Evolutionary conservation across 2,797 vertebrate species (phyloP).

Genomic region (Dipus sagitta): DNA sequence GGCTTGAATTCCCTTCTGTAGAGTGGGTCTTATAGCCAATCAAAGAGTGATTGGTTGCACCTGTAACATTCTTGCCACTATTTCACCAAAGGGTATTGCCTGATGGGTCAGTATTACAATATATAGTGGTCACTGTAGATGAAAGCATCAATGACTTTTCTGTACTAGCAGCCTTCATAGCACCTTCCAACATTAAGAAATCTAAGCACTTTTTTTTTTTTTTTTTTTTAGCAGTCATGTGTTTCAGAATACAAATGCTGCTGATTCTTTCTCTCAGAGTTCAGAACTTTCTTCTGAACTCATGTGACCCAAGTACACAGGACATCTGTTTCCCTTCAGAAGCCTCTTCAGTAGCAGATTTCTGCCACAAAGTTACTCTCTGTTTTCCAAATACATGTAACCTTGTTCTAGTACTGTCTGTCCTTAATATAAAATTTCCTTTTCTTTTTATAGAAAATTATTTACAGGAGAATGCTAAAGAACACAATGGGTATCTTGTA

Average conservation of each 20-base stretch:
- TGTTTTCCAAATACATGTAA: slow-evolving; percentile 70
- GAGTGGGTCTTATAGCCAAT: too few relatives aligned
- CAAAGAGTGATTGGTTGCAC: too few relatives aligned
- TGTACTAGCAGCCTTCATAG: too few relatives aligned
- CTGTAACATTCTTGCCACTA: too few relatives aligned
- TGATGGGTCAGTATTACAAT: too few relatives aligned
- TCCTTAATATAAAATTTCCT: slow-evolving; percentile 72
- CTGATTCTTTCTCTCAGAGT: slow-evolving; percentile 48
- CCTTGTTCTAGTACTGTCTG: slow-evolving; percentile 71
- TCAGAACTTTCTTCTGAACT: slow-evolving; percentile 56
- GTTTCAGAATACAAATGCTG: slow-evolving; percentile 61
- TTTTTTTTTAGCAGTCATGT: not conserved
- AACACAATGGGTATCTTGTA: not conserved
- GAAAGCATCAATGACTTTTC: too few relatives aligned
- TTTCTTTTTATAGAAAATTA: not conserved
- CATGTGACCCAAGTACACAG: not conserved
- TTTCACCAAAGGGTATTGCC: too few relatives aligned
- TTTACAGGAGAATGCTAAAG: not conserved
- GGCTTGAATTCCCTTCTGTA: too few relatives aligned
- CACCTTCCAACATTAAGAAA: not conserved
- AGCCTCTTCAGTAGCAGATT: slow-evolving; percentile 71
- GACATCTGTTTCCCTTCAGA: slow-evolving; percentile 81
- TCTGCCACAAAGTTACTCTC: slow-evolving; percentile 66
- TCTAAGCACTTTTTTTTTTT: slow-evolving; percentile 11
- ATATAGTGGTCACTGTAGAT: too few relatives aligned